These are phyloP conservation scores for Trididemnum clinides DNA, from an alignment of 23 tunicate genomes.

Conservation along the genomic window DNA sequence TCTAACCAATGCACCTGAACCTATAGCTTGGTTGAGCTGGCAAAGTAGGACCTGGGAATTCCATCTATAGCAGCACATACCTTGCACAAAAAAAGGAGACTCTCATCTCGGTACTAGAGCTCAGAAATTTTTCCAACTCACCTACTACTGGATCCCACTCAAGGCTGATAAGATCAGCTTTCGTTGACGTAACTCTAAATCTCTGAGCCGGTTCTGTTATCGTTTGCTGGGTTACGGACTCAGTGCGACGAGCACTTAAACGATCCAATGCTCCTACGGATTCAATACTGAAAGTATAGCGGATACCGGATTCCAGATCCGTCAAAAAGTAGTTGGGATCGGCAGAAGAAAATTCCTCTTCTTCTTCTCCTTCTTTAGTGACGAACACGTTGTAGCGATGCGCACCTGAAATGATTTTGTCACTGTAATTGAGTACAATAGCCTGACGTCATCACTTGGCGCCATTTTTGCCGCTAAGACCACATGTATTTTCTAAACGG, in stretches of 20 bases:
- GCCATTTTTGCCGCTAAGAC: too few species aligned
- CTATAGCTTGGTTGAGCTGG: too few species aligned
- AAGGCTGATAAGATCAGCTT: slow-evolving; percentile 35
- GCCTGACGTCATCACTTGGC: too few species aligned
- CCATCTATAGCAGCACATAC: too few species aligned
- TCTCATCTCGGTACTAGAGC: too few species aligned
- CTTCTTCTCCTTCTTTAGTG: slow-evolving; percentile 2
- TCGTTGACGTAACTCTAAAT: slow-evolving; percentile 36
- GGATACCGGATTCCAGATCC: slow-evolving; percentile 39
- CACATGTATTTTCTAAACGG: too few species aligned
- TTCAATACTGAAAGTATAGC: slow-evolving; percentile 37
- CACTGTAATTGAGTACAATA: too few species aligned
- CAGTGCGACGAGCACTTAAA: neutral
- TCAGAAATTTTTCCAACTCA: too few species aligned
- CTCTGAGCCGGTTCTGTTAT: slow-evolving; percentile 32
- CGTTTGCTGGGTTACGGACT: slow-evolving; percentile 41
- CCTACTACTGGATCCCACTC: slow-evolving; percentile 51
- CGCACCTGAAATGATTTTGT: slow-evolving; percentile 11
- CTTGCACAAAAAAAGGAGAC: neutral
- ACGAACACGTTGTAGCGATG: neutral
- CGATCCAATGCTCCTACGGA: slow-evolving; percentile 46
- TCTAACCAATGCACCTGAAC: too few species aligned
- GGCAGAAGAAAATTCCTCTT: neutral
- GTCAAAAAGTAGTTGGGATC: neutral
- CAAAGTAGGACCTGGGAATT: too few species aligned